Base-by-base conservation (phyloP, 1,140 invertebrate genomes). In the Ceratosolen fusciceps region DNA sequence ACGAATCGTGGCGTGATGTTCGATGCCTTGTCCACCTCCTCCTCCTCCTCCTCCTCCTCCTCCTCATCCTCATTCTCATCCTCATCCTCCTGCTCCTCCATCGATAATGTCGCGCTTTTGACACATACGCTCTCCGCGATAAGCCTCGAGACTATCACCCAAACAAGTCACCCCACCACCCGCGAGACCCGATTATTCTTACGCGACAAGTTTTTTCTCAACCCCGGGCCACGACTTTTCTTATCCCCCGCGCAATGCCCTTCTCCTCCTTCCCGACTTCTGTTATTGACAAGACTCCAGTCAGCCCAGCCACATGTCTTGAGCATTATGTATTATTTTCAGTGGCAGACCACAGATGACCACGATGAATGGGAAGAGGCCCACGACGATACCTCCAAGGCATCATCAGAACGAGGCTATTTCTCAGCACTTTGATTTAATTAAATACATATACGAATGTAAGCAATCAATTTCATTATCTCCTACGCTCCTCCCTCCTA, bases 381-480 rank as follows among this genome's bases (percentile, higher is more conserved):
- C 85, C 71, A 85, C 87, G 1, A 84, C 86, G 2, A 87, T 90
- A 71, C 83, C 87, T n/a, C 83, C 82, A 34, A 86, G 77, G 12
- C 71, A 88, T 83, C 88, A 88, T 82, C 88, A 89, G 70, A 82
- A 85, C 78, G 87, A 90, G 79, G 85, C 87, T 37, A 83, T 87
- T 70, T 86, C 91, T 12, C 91, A 92, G 77, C 91, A 92, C 83
- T 90, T 91, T 83, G 91, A 92, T 78, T 85, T 92, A 79, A 92
- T 92, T 34, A 91, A 90, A 83, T 92, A 91, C 68, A 91, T 92
- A 58, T 90, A 85, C 84, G 91, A 91, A 60, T 91, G 90, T 91
- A 85, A 88, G 87, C 84, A 56, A 74, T n/a, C n/a, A 56, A 4
- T 77, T 56, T 68, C 49, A 14, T 52, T 16, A 52, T 49, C 9